Percentiles rank a stretch among this genome's conserved stretches.
Conservation (phyloP, 2,888 invertebrate genomes). For the Rambutsinella grinnellia region DNA sequence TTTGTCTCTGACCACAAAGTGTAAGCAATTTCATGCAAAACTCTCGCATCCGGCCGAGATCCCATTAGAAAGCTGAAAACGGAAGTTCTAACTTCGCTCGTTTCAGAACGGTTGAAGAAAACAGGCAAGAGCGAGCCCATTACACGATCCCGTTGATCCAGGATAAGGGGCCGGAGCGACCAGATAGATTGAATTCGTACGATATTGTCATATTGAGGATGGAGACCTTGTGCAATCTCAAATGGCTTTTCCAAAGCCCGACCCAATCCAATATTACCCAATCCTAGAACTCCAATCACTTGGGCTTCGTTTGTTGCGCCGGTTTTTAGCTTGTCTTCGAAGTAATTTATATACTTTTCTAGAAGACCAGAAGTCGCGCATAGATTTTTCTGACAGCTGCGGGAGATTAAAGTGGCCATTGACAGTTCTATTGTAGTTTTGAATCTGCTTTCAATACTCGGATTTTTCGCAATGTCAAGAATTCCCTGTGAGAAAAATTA, state of each 20-base stretch:
- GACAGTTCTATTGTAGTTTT: constrained; percentile 57
- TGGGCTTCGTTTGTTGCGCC: constrained; percentile 42
- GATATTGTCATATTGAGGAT: constrained; percentile 36
- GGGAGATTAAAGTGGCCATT: constrained; percentile 61
- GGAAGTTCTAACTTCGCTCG: constrained; percentile 61
- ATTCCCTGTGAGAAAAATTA: constrained; percentile 49
- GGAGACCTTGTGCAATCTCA: constrained; percentile 58
- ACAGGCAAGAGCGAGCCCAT: constrained; percentile 59
- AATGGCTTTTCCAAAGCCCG: constrained; percentile 58
- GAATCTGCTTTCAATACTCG: constrained; percentile 19
- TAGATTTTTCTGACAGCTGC: constrained; percentile 58
- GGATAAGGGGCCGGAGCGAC: constrained; percentile 55
- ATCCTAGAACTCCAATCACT: constrained; percentile 59
- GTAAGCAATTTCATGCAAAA: constrained; percentile 64
- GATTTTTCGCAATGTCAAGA: constrained; percentile 53
- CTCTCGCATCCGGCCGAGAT: constrained; percentile 49
- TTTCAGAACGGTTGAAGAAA: constrained; percentile 63
- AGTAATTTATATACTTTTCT: constrained; percentile 63
- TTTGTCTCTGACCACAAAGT: constrained; percentile 66
- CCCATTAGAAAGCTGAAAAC: constrained; percentile 62
- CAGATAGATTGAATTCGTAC: constrained; percentile 65
- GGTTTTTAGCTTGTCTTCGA: constrained; percentile 53
- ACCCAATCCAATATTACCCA: constrained; percentile 60
- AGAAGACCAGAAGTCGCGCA: constrained; percentile 56
- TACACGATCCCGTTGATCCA: constrained; percentile 32